Evolutionary conservation across 2,888 invertebrate species (phyloP), one percentile per base, ranked within the genome.

Genomic region (Leucophenga maculata): DNA sequence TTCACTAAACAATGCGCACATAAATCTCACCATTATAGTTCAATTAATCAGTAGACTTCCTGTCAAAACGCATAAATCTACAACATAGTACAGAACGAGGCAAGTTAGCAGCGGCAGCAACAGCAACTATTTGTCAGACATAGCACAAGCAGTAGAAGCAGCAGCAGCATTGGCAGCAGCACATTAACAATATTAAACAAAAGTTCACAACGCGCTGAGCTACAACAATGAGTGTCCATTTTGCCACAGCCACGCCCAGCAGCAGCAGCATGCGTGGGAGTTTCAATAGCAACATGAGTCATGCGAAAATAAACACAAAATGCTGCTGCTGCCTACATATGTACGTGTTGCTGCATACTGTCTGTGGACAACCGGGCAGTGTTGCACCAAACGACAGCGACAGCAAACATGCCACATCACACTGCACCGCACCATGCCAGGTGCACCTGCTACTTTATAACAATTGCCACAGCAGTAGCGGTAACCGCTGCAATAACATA

Each of bases 11-110:
- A 64, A 64, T 22, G 76, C 69, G 72, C 78, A 76, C 82, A 81
- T 81, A 81, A 81, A 81, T 81, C 83, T 81, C 77, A 77, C 77
- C 74, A 81, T 83, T 81, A 81, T 79, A 82, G 81, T 81, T 81
- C 81, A 83, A 81, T 81, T 81, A 81, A 83, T 81, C 81, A 83
- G 75, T 72, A 67, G 75, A 48, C 73, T 73, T 81, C 83, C 83
- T 81, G 83, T 77, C 79, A 75, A 68, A 68, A 72, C 70, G 74
- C 81, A 81, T 81, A 81, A 81, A 80, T 80, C 83, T 77, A 78
- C 70, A n/a, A n/a, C n/a, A n/a, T 72, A 70, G 68, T 70, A 69
- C 69, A 78, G 71, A 71, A 69, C 69, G 18, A 22, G 22, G 44
- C 50, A 50, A n/a, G 50, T 50, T 50, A 18, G 50, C 50, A 50